Evolutionary conservation across 1,140 invertebrate genomes (phyloP), one percentile per base, ranked within the genome.

Genomic region (Wasmannia auropunctata): DNA sequence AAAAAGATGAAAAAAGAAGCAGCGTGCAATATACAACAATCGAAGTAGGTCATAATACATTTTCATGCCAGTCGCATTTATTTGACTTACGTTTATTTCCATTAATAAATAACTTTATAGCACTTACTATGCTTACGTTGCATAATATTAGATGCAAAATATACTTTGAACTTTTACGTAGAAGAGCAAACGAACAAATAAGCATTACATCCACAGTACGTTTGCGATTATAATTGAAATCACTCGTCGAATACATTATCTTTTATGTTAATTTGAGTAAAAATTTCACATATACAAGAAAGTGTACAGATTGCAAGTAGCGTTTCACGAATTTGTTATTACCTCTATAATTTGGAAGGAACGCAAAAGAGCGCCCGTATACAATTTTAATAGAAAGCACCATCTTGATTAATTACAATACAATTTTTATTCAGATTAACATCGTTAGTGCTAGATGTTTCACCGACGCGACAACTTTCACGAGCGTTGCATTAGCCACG

Each of bases 21-120:
- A n/a, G 19, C 31, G 76, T 37, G 56, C 16, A 7, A 43, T 56
- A 77, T 67, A 54, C 8, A 28, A 16, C 1, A 34, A 72, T 46
- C 25, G 74, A 46, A 79, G n/a, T 63, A 77, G 87, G 67, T 75
- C 58, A 54, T 46, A 28, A 88, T 79, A 85, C 25, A 79, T 74
- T 88, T 51, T 72, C 49, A 60, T 69, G n/a, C 22, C 11, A 28
- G 37, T 19, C 22, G 16, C 19, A 67, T 56, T 76, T 60, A 40
- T 84, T 87, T 46, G 62, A 69, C 56, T 37, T 75, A 22, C 49
- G 43, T 54, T 31, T 0, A 22, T 60, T 28, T 37, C 28, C 19
- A 37, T 70, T 56, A 54, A 80, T 58, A 37, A 49, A 65, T 62
- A 3, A 46, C 16, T 0, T 67, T 25, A 19, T 19, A 22, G 46